Conservation (phyloP, 2,888 invertebrate species). For the Tetheella fluctuosa region DNA sequence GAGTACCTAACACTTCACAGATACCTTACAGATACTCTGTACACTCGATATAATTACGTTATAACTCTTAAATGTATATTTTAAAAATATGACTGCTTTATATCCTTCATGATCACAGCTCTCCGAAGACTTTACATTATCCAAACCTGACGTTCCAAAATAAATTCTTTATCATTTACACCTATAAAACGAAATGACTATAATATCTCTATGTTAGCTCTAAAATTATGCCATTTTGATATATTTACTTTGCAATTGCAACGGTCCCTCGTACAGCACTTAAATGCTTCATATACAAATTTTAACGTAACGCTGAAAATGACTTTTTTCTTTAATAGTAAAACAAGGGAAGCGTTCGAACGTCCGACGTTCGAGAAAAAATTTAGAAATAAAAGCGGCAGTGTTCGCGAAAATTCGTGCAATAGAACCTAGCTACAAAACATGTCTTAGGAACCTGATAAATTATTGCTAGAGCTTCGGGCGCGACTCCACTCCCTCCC, state of each 20-base stretch:
- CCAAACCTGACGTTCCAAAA: slow-evolving; percentile 81
- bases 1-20: slow-evolving; percentile 24
- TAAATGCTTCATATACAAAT: slow-evolving; percentile 81
- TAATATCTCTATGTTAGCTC: slow-evolving; percentile 81
- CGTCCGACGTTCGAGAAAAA: slow-evolving; percentile 66
- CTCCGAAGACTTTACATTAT: slow-evolving; percentile 82
- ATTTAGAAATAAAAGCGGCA: slow-evolving; percentile 79
- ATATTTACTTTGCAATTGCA: slow-evolving; percentile 84
- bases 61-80: slow-evolving; percentile 81
- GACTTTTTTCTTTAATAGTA: slow-evolving; percentile 58
- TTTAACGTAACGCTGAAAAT: slow-evolving; percentile 76
- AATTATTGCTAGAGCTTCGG: slow-evolving; percentile 83
- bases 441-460: slow-evolving; percentile 84
- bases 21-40: slow-evolving; percentile 54
- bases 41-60: slow-evolving; percentile 73
- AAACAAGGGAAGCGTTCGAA: slow-evolving; percentile 73
- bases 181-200: slow-evolving; percentile 84
- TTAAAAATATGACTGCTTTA: slow-evolving; percentile 84
- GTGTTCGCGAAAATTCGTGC: slow-evolving; percentile 82
- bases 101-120: slow-evolving; percentile 83
- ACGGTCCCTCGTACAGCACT: slow-evolving; percentile 83
- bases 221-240: slow-evolving; percentile 84
- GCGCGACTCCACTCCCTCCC: slow-evolving; percentile 55
- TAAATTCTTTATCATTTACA: slow-evolving; percentile 83
- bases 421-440: slow-evolving; percentile 83